A percentile compares a stretch with the other conserved stretches of the same genome.
phyloP scores from a whole-genome alignment of 2,888 invertebrate genomes.

The Danaus chrysippus region DNA sequence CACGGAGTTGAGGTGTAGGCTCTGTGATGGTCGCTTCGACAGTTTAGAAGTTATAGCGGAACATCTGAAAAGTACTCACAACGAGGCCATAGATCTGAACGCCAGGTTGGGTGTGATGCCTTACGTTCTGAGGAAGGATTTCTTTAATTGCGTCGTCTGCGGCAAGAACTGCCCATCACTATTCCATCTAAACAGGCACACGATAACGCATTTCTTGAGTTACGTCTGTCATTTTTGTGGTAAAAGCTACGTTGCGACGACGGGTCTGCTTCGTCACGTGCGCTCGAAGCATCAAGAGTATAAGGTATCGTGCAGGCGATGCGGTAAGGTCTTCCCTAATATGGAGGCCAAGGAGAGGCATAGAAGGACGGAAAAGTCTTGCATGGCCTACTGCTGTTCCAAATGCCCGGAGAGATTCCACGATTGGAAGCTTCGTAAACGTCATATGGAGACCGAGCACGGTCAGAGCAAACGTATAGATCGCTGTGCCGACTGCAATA shows the following conservation, averaged over 20 bases:
- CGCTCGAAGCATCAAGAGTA: conserved; percentile 63
- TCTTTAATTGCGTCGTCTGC: conserved; percentile 58
- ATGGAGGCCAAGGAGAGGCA: conserved; percentile 68
- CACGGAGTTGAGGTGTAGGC: conserved; percentile 53
- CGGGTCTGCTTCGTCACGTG: conserved; percentile 58
- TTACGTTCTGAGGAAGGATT: conserved; percentile 52
- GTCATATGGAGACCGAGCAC: conserved; percentile 62
- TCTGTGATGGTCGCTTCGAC: conserved; percentile 43
- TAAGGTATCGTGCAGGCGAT: conserved; percentile 58
- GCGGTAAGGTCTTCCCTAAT: conserved; percentile 59
- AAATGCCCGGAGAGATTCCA: conserved; percentile 62
- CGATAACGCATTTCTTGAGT: conserved; percentile 63
- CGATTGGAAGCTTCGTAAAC: conserved; percentile 55
- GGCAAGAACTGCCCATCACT: conserved; percentile 57
- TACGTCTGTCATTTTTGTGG: conserved; percentile 69
- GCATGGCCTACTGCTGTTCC: conserved; percentile 65
- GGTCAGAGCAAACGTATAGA: conserved; percentile 52
- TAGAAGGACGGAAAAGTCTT: conserved; percentile 56
- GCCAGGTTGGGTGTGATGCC: conserved; percentile 65
- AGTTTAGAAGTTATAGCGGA: conserved; percentile 48
- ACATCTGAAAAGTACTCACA: conserved; percentile 49
- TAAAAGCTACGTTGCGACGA: conserved; percentile 61
- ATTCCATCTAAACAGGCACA: conserved; percentile 63
- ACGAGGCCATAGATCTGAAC: conserved; percentile 42
- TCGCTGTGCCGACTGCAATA: conserved; percentile 58